Base-by-base conservation (phyloP, 2,797 vertebrate species). In the Eutrigla gurnardus region DNA sequence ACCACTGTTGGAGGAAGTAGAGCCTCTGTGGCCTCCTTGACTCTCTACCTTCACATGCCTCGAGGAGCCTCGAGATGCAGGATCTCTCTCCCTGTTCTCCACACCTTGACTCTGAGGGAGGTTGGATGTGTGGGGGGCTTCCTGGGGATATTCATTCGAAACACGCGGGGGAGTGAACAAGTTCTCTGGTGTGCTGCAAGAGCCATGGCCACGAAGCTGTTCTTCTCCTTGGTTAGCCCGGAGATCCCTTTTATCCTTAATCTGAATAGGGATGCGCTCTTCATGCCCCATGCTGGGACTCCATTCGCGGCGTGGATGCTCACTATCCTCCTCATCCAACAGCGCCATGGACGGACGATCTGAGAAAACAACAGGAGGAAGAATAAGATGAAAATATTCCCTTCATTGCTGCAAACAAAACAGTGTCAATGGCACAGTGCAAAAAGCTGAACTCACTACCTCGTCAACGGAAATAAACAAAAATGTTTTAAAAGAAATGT, bases 221-320 rank as follows among this genome's bases (percentile, higher is more conserved):
- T 92, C 86, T 0, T 91, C 90, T n/a, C 77, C 93, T 65, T 83
- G 93, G 73, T 76, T 91, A 69, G 78, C 6, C 0, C 90, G 81
- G 17, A 89, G 78, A 39, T 93, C 93, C 60, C 91, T 77, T 49
- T 94, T 94, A 36, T 94, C 93, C 77, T 94, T 94, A 33, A 93
- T 86, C 78, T 90, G 92, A 58, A 93, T 86, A 3, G 93, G 93
- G 63, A 94, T 88, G 3, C 93, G 93, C 75, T 94, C 93, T 43
- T 93, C 92, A 0, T 94, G 93, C 0, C 93, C 93, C 93, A 94
- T 94, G 80, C 93, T 94, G 73, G 93, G 93, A 78, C 93, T 94
- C 93, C 93, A 94, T 80, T 93, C 93, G 0, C 93, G 91, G 0
- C 93, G 86, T 1, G 93, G 93, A 75, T 93, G 92, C 64, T 94